Evolutionary conservation across 2,113 vertebrate genomes (phyloP).

Genomic region (Bucco capensis): DNA sequence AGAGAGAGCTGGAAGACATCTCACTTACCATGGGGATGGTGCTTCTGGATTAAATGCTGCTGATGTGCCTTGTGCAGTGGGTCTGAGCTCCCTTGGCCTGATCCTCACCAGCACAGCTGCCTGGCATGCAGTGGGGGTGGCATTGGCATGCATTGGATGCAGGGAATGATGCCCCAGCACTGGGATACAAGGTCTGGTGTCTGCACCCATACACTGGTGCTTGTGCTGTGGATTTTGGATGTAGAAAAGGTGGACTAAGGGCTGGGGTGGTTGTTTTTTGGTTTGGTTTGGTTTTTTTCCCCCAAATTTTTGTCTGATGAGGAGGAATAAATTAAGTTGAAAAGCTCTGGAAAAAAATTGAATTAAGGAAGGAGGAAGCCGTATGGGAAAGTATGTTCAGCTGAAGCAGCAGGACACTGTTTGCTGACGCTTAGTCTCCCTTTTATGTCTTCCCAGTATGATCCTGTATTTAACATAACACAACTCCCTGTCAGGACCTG

Average conservation of each 20-base stretch:
- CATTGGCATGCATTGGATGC: rapidly evolving
- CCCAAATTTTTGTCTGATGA: not conserved
- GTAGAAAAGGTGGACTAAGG: not conserved
- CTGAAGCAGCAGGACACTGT: not conserved
- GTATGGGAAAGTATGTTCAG: not conserved
- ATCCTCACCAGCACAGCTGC: not conserved
- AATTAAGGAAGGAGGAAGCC: not conserved
- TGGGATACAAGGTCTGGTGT: not conserved
- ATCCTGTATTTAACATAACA: not conserved
- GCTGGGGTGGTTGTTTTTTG: not conserved
- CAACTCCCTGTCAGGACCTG: not conserved
- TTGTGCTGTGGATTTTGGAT: not conserved
- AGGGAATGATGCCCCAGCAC: rapidly evolving
- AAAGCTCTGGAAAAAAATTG: not conserved
- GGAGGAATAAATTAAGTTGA: not conserved
- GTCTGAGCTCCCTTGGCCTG: rapidly evolving
- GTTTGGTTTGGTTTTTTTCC: not conserved
- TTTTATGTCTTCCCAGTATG: not conserved
- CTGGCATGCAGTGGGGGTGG: rapidly evolving
- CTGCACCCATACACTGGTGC: rapidly evolving
- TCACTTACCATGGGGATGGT: rapidly evolving
- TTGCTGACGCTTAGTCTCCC: not conserved
- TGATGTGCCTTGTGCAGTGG: rapidly evolving
- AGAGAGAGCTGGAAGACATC: not conserved
- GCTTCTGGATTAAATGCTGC: not conserved